Base-by-base conservation (phyloP, 1,140 invertebrate genomes). In the Psix sp. region DNA sequence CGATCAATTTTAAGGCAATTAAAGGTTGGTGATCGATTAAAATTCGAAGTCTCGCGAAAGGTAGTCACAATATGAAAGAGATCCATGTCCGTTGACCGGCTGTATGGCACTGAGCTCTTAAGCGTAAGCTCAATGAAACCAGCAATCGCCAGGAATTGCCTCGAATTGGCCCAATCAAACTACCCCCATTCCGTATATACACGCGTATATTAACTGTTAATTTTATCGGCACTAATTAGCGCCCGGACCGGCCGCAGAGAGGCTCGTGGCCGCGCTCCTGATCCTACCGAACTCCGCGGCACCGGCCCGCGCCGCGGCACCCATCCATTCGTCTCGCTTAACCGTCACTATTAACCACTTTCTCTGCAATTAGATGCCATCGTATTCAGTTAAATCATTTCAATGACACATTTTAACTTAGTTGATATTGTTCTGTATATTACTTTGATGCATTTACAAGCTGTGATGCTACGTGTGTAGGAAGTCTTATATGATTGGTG, bases 111-210 rank as follows among this genome's bases (percentile, higher is more conserved):
- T 85, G 85, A 86, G 79, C 77, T 84, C 81, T 83, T 84, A 79
- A 85, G 79, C 80, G 78, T 78, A 80, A 80, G 79, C 83, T 86
- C 84, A 86, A 87, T 86, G 84, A 87, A 87, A 86, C 84, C 83
- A 84, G 83, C 82, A 87, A 87, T 87, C 86, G 83, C 83, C 85
- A 87, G 84, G 86, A 87, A 87, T 87, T 87, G 86, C 86, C 85
- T 87, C 83, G 85, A 87, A 87, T 87, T 87, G 86, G 85, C 81
- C 85, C 85, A 87, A 87, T 87, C 85, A 87, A 87, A 86, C 85
- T 85, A 87, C 84, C 85, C 86, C 86, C 86, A 86, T 87, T 86
- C 84, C 80, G 78, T 83, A 79, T 85, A 80, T 83, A 85, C 77
- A 84, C 81, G 78, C 81, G 79, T 81, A 81, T 85, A 86, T 86